Base-by-base conservation (phyloP, 2,888 invertebrate genomes). In the Endomychus coccineus region DNA sequence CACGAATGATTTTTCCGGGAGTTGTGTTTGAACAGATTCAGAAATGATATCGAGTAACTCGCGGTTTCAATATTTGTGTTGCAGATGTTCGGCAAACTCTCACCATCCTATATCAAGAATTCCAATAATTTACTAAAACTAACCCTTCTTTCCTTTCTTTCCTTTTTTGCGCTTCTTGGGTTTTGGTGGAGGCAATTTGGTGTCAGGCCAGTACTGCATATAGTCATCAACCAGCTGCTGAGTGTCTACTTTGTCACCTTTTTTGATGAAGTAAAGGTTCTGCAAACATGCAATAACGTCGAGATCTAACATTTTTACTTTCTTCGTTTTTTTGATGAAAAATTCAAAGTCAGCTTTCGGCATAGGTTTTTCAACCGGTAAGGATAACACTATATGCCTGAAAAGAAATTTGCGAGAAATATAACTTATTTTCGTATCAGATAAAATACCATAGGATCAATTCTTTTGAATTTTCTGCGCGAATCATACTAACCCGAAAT, bases 401-500 rank as follows among this genome's bases (percentile, higher is more conserved):
- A 40, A 46, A 48, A 40, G 27, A 25, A 31, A n/a, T n/a, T n/a
- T n/a, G n/a, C n/a, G n/a, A n/a, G n/a, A n/a, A n/a, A n/a, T n/a
- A n/a, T n/a, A n/a, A 7, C 21, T 7, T 21, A n/a, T n/a, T 16
- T 14, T 32, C 32, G 27, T 31, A 7, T 41, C 13, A 10, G 16
- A 13, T 10, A 7, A 21, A 22, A 13, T 34, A 25, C 22, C 10
- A 12, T 27, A 38, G 16, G 11, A 14, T 19, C 15, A 12, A 34
- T 23, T n/a, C 5, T n/a, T 24, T 21, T 19, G 11, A 21, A 24
- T n/a, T n/a, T n/a, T n/a, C n/a, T n/a, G n/a, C n/a, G n/a, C n/a
- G n/a, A n/a, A n/a, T n/a, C n/a, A 7, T 15, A 27, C 39, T 43
- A 40, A 64, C 66, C 63, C 71, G 46, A 71, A 71, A 46, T 70